phyloP scores from a whole-genome alignment of 2,888 invertebrate species.

The Drosophila limbata region DNA sequence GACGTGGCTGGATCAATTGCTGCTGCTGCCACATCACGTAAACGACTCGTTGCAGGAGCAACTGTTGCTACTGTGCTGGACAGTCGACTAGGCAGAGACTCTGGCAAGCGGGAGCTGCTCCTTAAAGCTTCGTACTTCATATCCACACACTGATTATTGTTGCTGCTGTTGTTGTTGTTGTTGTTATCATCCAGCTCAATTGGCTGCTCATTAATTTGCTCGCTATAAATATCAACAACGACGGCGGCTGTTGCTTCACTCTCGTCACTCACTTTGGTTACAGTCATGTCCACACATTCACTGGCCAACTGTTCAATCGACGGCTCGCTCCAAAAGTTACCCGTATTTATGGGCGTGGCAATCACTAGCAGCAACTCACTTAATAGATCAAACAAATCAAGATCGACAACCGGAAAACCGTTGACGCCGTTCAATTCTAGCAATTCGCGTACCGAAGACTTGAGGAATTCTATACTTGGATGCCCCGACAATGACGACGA shows the following conservation, averaged over 20 bases:
- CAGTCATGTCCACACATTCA: slow-evolving; percentile 72
- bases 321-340: slow-evolving; percentile 62
- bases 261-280: slow-evolving; percentile 70
- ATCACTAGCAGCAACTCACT: slow-evolving; percentile 63
- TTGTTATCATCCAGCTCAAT: slow-evolving; percentile 58
- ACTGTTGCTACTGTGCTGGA: slow-evolving; percentile 24
- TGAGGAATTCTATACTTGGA: slow-evolving; percentile 67
- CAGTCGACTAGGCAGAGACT: slow-evolving; percentile 35
- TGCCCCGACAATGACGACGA: slow-evolving; percentile 28
- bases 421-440: slow-evolving; percentile 38
- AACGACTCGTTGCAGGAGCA: slow-evolving; percentile 3
- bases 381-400: slow-evolving; percentile 60
- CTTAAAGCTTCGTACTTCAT: slow-evolving; percentile 80
- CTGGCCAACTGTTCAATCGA: slow-evolving; percentile 34
- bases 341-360: slow-evolving; percentile 56
- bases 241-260: slow-evolving; percentile 56
- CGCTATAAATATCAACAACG: slow-evolving; percentile 58
- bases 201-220: slow-evolving; percentile 57
- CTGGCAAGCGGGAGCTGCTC: slow-evolving; percentile 47
- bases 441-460: slow-evolving; percentile 59
- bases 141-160: slow-evolving; percentile 38
- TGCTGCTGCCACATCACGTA: slow-evolving; percentile 19
- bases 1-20: slow-evolving; percentile 4
- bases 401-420: slow-evolving; percentile 42
- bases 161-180: slow-evolving; percentile 29